A percentile compares a stretch with the other conserved stretches of the same genome.
Evolutionary conservation across 2,113 vertebrate genomes (phyloP).

Genomic region (Indicator maculatus): DNA sequence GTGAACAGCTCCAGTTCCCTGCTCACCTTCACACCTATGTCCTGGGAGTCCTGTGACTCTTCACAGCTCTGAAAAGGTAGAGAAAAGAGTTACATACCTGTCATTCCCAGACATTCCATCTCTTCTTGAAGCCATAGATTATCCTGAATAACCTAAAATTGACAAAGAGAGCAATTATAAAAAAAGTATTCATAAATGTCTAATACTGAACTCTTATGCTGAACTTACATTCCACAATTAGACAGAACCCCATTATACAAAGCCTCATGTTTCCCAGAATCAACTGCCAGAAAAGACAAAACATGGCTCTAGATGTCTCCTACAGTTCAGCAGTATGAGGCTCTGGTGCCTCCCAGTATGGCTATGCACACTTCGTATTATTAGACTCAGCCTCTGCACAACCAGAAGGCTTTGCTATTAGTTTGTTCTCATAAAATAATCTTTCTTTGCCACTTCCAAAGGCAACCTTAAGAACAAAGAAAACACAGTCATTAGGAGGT

Average conservation of each 20-base stretch:
- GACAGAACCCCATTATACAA: not conserved
- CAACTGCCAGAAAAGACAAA: not conserved
- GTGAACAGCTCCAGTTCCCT: not conserved
- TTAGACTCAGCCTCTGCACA: not conserved
- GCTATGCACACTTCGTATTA: not conserved
- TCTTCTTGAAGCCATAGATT: not conserved
- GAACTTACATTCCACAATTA: not conserved
- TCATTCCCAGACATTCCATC: not conserved
- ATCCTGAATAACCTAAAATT: constrained; percentile 30
- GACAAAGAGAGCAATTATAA: not conserved
- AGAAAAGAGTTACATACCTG: constrained; percentile 45
- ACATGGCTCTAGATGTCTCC: not conserved
- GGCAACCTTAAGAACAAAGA: not conserved
- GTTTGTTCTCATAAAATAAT: not conserved
- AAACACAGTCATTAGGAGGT: not conserved
- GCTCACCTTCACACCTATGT: not conserved
- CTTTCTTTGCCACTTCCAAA: not conserved
- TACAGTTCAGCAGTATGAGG: not conserved
- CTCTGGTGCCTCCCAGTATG: not conserved
- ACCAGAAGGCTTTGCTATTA: not conserved
- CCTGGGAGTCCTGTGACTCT: not conserved
- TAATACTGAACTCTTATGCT: rapidly evolving
- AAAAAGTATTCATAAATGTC: not conserved
- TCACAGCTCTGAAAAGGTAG: not conserved
- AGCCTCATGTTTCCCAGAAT: not conserved